Evolutionary conservation across 2,888 invertebrate genomes (phyloP), one percentile per base, ranked within the genome.

Genomic region (Malthinus flaveolus): DNA sequence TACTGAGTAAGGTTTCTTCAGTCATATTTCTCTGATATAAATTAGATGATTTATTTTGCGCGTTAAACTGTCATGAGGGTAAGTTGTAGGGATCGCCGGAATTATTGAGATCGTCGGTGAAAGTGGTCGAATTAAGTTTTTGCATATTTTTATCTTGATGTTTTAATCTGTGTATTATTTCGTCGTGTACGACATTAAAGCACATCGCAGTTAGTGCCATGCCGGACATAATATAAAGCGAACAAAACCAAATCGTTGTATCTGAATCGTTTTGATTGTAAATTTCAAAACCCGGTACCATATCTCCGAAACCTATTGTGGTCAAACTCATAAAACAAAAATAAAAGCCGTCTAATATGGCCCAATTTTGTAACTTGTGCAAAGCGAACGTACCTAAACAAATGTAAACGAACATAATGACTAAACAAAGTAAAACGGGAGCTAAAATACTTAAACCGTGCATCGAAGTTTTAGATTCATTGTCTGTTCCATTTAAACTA

Each of bases 261-360:
- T 86, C 85, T 67, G 86, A 85, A 36, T 87, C 85, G 78, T 84
- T 73, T 76, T 83, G 75, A 78, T 81, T 67, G 77, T 82, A 75
- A 71, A 85, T 75, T 78, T 85, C 76, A 78, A 83, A 77, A 32
- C 91, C 91, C 49, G 93, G 92, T 66, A 92, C 84, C 80, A 93
- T 86, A 74, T 92, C 92, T 60, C 93, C 93, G 68, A 94, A 94
- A 32, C 95, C 95, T 72, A 93, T 94, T 10, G 95, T 95, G 71
- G 92, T 94, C 73, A 96, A 83, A 67, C 94, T 92, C 89, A 96
- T 95, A 79, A 97, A 97, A 80, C 95, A 96, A 80, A 96, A 97
- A 80, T 93, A 97, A 72, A 94, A 87, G 63, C 93, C 93, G 75
- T 96, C 95, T 67, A 97, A 81, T 61, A 93, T 85, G 68, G 87